Evolutionary conservation across 2,113 vertebrate genomes (phyloP).

Genomic region (Nerophis lumbriciformis): DNA sequence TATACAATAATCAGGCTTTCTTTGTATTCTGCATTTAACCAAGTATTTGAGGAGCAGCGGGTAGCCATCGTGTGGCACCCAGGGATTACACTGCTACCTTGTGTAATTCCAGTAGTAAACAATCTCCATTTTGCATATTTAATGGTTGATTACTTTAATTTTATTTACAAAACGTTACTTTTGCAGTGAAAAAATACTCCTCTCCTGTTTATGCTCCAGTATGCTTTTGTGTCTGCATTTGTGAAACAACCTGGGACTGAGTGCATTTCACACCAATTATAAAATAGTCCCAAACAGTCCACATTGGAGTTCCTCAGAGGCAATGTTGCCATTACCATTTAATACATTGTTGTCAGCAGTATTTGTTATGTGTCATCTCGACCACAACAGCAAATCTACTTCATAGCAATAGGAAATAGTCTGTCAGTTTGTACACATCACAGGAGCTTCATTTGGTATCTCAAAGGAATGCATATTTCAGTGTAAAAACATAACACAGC

Average conservation of each 20-base stretch:
- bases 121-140: no score
- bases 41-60: no score
- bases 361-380: background rate
- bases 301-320: constrained; percentile 1
- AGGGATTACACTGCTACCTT: no score
- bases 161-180: constrained; percentile 9
- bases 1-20: no score
- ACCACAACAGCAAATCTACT: background rate
- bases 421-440: no score
- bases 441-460: no score
- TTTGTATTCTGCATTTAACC: background rate
- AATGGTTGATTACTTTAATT: no score
- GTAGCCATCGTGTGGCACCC: no score
- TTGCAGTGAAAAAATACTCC: background rate
- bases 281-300: constrained; percentile 18
- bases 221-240: constrained; percentile 19
- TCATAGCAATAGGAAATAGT: background rate
- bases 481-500: no score
- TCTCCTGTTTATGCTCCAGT: constrained; percentile 2
- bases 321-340: constrained; percentile 12
- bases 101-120: no score
- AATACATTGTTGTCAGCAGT: constrained; percentile 10
- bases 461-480: no score
- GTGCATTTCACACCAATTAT: constrained; percentile 56
- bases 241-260: constrained; percentile 22